A percentile compares a stretch with the other conserved stretches of the same genome.
phyloP scores from a whole-genome alignment of 2,113 vertebrate species.

The Conger conger region DNA sequence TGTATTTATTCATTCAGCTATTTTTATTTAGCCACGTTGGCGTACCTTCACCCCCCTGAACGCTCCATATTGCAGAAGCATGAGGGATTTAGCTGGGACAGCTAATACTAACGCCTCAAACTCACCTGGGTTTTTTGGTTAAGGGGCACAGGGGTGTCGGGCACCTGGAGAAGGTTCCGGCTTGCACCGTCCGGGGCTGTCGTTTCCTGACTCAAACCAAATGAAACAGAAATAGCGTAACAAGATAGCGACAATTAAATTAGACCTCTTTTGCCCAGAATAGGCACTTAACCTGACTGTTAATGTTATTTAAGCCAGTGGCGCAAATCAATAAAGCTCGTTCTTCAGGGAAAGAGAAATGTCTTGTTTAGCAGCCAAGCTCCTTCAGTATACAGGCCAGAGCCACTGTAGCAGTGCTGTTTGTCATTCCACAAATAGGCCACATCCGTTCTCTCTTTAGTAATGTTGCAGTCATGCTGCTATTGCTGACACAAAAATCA shows the following conservation, averaged over 20 bases:
- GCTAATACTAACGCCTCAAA: no score
- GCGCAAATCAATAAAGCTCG: conserved; percentile 29
- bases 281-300: conserved; percentile 22
- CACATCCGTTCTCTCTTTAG: neutral
- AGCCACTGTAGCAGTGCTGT: neutral
- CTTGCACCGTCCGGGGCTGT: neutral
- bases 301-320: conserved; percentile 28
- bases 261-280: conserved; percentile 30
- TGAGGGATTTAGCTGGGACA: neutral
- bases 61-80: neutral
- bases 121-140: no score
- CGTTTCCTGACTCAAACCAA: neutral
- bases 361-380: conserved; percentile 7
- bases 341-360: neutral
- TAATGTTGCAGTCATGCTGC: neutral
- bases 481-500: neutral
- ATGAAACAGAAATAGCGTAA: conserved; percentile 10
- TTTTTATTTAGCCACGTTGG: no score
- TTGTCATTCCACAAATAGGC: neutral
- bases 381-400: neutral
- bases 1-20: neutral
- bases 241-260: conserved; percentile 23
- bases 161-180: neutral
- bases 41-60: no score
- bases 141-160: neutral